These are phyloP conservation scores for Colinus virginianus DNA, from an alignment of 2,113 vertebrate genomes.

Conservation along the genomic window DNA sequence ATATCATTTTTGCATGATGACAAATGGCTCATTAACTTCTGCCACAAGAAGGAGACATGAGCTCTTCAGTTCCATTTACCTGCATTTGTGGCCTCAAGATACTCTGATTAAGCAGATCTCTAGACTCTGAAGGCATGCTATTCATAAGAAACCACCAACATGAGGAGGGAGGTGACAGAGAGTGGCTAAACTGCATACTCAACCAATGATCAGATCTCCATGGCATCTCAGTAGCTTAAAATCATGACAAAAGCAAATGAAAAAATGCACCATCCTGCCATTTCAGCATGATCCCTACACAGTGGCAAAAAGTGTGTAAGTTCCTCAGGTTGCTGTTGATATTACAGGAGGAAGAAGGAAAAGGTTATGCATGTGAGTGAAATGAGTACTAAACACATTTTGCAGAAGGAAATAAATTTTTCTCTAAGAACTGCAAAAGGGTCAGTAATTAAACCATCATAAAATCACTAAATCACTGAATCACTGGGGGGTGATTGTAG, in stretches of 20 bases:
- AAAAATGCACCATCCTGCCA: neutral
- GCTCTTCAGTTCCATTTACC: neutral
- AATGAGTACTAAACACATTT: neutral
- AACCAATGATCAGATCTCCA: neutral
- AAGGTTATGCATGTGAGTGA: neutral
- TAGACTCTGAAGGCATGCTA: neutral
- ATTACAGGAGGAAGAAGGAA: neutral
- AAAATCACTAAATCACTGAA: too few relatives aligned
- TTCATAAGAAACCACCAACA: neutral
- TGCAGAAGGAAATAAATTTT: neutral
- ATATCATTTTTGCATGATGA: fast-evolving
- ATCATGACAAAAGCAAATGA: neutral
- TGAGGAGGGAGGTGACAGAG: neutral
- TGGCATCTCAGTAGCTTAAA: neutral
- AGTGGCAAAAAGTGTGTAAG: neutral
- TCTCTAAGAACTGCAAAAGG: neutral
- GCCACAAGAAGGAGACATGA: neutral
- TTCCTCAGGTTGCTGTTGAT: neutral
- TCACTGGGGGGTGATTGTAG: too few relatives aligned
- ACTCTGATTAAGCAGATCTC: neutral
- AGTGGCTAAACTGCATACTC: neutral
- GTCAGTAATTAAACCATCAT: neutral
- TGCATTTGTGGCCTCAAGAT: neutral
- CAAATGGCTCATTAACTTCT: neutral
- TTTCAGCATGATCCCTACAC: neutral